Percentiles rank a stretch among this genome's conserved stretches.
These are phyloP conservation scores for human (Homo sapiens) DNA, from an alignment of 2,113 vertebrate species.

Conservation along the genomic window DNA sequence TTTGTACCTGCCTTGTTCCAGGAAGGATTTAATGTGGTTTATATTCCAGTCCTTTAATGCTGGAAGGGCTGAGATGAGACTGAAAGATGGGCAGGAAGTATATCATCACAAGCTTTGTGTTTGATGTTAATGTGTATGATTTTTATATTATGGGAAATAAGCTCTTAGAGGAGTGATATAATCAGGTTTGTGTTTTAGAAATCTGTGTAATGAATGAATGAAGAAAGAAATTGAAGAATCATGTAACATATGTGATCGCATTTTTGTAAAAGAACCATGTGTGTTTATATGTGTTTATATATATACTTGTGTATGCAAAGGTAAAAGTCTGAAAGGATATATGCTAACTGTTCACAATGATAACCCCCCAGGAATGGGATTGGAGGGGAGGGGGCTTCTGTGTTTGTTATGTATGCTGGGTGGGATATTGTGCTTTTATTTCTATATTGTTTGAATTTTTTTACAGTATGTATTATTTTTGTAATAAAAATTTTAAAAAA, in stretches of 20 bases:
- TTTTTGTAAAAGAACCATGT: conserved; percentile 61
- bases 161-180: not conserved
- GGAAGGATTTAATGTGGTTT: conserved; percentile 43
- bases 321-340: conserved; percentile 38
- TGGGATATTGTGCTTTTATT: conserved; percentile 63
- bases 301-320: conserved; percentile 48
- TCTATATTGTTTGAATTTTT: conserved; percentile 67
- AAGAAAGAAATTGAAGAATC: conserved; percentile 44
- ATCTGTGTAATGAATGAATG: conserved; percentile 12
- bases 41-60: conserved; percentile 31
- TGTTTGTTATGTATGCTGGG: conserved; percentile 40
- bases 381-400: not conserved
- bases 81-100: conserved; percentile 33
- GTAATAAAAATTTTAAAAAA: conserved; percentile 64
- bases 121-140: not conserved
- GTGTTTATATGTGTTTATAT: conserved; percentile 43
- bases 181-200: conserved; percentile 46
- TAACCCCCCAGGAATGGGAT: not conserved
- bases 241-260: conserved; percentile 17
- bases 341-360: conserved; percentile 2
- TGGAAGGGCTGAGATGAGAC: conserved; percentile 44
- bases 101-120: conserved; percentile 36
- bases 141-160: conserved; percentile 43
- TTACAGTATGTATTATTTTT: conserved; percentile 66
- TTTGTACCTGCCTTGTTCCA: conserved; percentile 63